phyloP scores from a whole-genome alignment of 2,113 vertebrate genomes.

The Mastomys coucha region DNA sequence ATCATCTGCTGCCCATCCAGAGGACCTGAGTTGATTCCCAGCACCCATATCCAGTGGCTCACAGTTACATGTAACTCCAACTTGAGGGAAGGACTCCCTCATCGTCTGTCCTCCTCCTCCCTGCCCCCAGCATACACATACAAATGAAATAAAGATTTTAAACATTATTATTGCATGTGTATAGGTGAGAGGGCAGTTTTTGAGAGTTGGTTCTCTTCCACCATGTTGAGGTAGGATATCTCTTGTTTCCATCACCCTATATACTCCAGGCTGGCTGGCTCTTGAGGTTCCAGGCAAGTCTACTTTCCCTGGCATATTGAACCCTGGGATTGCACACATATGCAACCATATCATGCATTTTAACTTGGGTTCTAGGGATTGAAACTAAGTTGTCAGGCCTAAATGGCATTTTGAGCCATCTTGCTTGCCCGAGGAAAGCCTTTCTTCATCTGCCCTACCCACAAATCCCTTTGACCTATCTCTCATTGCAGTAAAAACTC shows the following conservation, averaged over 20 bases:
- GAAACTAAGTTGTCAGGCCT: background rate
- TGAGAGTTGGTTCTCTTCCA: background rate
- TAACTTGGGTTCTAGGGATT: background rate
- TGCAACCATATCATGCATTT: background rate
- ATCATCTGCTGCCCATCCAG: background rate
- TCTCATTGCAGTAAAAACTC: background rate
- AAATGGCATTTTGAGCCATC: background rate
- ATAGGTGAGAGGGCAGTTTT: background rate
- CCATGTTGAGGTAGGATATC: background rate
- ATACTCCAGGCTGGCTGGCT: background rate
- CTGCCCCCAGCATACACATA: background rate
- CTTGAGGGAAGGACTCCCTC: background rate
- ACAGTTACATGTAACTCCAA: background rate
- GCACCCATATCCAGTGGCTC: background rate
- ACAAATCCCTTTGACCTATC: background rate
- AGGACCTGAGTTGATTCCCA: background rate
- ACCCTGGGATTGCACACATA: background rate
- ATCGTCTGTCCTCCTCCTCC: background rate
- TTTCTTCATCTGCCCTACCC: background rate
- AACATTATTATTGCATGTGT: background rate
- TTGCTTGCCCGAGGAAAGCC: background rate
- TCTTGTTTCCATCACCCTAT: background rate
- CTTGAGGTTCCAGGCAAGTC: background rate
- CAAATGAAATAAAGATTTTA: background rate
- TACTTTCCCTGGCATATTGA: background rate